Percentiles rank a stretch among this genome's conserved stretches.
These are phyloP conservation scores for Steatornis caripensis DNA, from an alignment of 2,113 vertebrate species.

Conservation along the genomic window DNA sequence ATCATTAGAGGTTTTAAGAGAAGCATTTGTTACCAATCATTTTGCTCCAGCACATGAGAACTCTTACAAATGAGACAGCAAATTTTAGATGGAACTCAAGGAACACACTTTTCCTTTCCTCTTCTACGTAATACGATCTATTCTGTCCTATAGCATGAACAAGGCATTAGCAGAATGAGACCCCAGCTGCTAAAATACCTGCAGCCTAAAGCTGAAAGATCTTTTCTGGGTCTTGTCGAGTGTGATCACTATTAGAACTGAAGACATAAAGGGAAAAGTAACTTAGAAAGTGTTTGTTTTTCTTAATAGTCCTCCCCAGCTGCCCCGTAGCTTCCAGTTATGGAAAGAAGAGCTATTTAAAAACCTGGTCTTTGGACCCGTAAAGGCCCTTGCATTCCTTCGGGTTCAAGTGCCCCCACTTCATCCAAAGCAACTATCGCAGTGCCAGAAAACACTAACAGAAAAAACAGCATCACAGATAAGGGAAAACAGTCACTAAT, in stretches of 20 bases:
- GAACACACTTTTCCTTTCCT: background rate
- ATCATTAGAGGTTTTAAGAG: background rate
- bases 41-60: background rate
- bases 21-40: background rate
- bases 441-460: background rate
- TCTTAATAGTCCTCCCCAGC: fast-evolving
- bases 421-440: background rate
- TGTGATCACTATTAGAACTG: background rate
- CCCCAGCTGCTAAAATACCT: background rate
- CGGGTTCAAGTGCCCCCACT: background rate
- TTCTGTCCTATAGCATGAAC: background rate
- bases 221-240: background rate
- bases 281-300: background rate
- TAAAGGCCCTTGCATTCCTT: background rate
- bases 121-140: background rate
- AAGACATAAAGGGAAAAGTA: background rate
- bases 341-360: background rate
- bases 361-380: background rate
- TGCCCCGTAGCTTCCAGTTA: background rate
- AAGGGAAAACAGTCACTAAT: background rate
- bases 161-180: background rate
- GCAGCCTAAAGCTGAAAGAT: background rate
- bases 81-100: background rate
- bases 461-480: background rate
- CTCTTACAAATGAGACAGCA: background rate